Evolutionary conservation across 1,140 invertebrate genomes (phyloP), one percentile per base, ranked within the genome.

Genomic region (Penaeus chinensis): DNA sequence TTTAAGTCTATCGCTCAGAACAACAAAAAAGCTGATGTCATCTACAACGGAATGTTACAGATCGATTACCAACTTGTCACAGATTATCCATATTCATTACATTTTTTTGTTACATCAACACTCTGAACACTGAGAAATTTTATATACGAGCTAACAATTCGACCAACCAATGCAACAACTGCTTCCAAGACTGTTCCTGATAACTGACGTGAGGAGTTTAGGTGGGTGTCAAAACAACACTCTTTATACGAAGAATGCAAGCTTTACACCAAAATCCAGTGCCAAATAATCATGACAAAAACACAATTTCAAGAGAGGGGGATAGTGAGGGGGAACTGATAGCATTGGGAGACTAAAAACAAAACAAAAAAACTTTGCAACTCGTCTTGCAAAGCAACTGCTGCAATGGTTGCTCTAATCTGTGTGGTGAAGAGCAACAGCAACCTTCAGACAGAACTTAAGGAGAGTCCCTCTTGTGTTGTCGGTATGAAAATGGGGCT

Each of bases 1-100:
- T 82, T 83, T 87, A 83, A 76, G 32, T 82, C 80, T 80, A 85
- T 79, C 76, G 63, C 77, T 80, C 76, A 80, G 47, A 78, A 60
- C 79, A 87, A 78, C 79, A 84, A 76, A 84, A 84, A 61, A 69
- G 69, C 66, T 60, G 69, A 42, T 71, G 65, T 79, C 74, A 81
- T 81, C 85, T 86, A 86, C 77, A 86, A 86, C 85, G 85, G 85
- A 86, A 86, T 86, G 85, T 86, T 86, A 86, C 85, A 86, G 85
- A 76, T 77, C 82, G 24, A 76, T 76, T 84, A 84, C 71, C 42
- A 71, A 84, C 60, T 84, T 71, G 66, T 77, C 71, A 74, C 71
- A 84, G 82, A 84, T 76, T 84, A 84, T 76, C 82, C 47, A 62
- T 84, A 84, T 54, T 84, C 27, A 84, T 76, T 74, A 74, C 71